These are phyloP conservation scores for Leptinotarsa haldemani DNA, from an alignment of 2,888 invertebrate genomes.

Conservation along the genomic window DNA sequence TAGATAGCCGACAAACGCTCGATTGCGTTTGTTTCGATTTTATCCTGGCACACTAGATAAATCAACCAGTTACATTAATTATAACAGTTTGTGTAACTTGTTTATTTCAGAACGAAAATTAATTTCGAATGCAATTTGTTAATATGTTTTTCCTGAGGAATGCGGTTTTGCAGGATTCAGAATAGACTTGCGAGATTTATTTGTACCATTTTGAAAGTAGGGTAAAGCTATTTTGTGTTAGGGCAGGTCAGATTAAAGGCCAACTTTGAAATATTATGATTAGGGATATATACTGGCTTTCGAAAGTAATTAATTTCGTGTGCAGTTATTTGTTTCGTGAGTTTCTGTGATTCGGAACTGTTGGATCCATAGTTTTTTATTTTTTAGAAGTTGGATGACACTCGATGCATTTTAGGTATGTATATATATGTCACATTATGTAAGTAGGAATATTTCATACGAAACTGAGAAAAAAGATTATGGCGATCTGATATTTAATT, in stretches of 20 bases:
- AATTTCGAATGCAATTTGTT: constrained; percentile 40
- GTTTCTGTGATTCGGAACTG: no score
- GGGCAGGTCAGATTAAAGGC: constrained; percentile 26
- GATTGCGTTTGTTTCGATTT: constrained; percentile 30
- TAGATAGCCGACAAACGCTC: constrained; percentile 35
- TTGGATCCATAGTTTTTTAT: no score
- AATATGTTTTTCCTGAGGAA: constrained; percentile 33
- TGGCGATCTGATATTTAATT: no score
- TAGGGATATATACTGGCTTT: background rate
- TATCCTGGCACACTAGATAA: constrained; percentile 25
- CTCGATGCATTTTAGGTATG: no score
- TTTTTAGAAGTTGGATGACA: no score
- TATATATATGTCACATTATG: no score
- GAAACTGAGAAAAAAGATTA: no score
- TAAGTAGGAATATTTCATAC: no score
- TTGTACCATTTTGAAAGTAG: constrained; percentile 32
- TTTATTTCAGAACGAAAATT: constrained; percentile 39
- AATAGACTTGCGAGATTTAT: constrained; percentile 29
- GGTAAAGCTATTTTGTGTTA: constrained; percentile 27
- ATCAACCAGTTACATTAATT: constrained; percentile 37
- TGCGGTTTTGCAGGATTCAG: constrained; percentile 31
- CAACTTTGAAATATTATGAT: constrained; percentile 18
- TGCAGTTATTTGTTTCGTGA: background rate
- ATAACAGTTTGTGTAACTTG: constrained; percentile 41
- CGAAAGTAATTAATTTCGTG: background rate